Evolutionary conservation across 30 jellyfish, hydroid and myxozoan species (phyloP).

Genomic region (Aurelia coerulea): DNA sequence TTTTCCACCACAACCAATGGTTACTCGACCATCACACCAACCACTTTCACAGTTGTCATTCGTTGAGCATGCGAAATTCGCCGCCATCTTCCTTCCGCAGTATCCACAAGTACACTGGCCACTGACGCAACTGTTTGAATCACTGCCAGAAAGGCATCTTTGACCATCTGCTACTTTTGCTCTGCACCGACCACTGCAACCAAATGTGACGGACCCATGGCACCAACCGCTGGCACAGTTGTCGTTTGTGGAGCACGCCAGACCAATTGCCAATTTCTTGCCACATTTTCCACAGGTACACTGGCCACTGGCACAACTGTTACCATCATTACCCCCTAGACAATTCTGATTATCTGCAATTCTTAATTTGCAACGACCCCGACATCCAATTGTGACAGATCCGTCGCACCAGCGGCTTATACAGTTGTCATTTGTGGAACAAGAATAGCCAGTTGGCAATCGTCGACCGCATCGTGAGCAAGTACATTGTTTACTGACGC

Average conservation of each 20-base stretch:
- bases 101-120: not conserved
- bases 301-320: constrained; percentile 1
- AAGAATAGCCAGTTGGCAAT: not conserved
- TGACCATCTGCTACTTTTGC: not conserved
- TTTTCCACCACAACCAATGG: constrained; percentile 1
- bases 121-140: not conserved
- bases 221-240: constrained; percentile 4
- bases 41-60: not conserved
- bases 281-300: constrained; percentile 7
- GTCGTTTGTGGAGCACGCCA: not conserved
- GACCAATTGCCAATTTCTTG: not conserved
- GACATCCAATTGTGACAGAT: not conserved
- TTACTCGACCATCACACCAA: not conserved
- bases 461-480: not conserved
- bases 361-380: not conserved
- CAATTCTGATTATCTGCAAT: not conserved
- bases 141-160: not conserved
- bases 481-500: not conserved
- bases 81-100: not conserved
- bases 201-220: not conserved
- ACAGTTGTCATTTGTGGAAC: constrained; percentile 3
- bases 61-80: not conserved
- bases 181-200: not conserved
- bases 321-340: not conserved
- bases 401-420: not conserved